Base-by-base conservation (phyloP, 2,888 invertebrate species). In the Idaea straminata region DNA sequence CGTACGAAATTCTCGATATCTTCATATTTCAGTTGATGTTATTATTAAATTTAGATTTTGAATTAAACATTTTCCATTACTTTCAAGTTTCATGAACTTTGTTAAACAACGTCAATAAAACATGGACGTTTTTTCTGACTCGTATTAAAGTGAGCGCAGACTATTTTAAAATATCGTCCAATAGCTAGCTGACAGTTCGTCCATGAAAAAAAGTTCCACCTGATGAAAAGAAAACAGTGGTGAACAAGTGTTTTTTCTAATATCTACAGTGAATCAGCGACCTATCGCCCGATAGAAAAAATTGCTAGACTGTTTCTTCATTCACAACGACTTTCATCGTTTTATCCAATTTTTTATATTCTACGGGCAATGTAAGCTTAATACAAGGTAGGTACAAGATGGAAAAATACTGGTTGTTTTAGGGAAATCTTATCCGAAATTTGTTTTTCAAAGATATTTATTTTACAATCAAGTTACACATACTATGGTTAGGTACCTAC, bases 121-220 rank as follows among this genome's bases (percentile, higher is more conserved):
- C 75, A 79, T 79, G 77, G 80, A 81, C 82, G 83, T 81, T 78
- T 80, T n/a, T 77, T 75, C 71, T 73, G 75, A 69, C 75, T 63
- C 64, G 69, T 67, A 69, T 72, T 72, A 71, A 25, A 25, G 25
- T 25, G 25, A 25, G 25, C 25, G 72, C 74, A 74, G 73, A 77
- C 81, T 78, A 10, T 2, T 4, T 13, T 47, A 13, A 4, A 47
- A 6, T 47, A 47, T 47, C 47, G 47, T 7, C 47, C 13, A 13
- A 47, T 47, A 47, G 10, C 47, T 47, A 13, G 47, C 4, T 13
- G 6, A 7, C 13, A 47, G 47, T 47, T 47, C 47, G 4, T 36
- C 1, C 36, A 1, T 36, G 36, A 36, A 5, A 36, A 36, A 25
- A 25, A 25, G 36, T 36, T 3, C 36, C 1, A 10, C 10, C 6